These are phyloP conservation scores for Papilio xuthus DNA, from an alignment of 1,140 invertebrate genomes.

Conservation along the genomic window DNA sequence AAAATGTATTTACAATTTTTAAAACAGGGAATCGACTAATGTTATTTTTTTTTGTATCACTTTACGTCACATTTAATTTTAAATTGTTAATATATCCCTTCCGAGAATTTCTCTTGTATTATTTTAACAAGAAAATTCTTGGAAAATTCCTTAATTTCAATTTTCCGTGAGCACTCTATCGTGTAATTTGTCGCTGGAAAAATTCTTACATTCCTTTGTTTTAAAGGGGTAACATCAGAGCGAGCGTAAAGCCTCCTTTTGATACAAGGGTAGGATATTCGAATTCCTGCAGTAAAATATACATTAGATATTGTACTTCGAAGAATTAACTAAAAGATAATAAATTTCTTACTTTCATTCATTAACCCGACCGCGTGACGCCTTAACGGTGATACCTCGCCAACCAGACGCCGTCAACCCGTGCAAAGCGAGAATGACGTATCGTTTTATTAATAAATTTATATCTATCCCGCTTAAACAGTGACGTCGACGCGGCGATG, in stretches of 20 bases:
- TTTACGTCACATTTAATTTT: background rate
- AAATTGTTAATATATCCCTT: background rate
- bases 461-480: too few relatives aligned
- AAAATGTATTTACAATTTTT: too few relatives aligned
- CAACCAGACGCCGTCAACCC: too few relatives aligned
- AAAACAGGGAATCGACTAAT: background rate
- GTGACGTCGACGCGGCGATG: too few relatives aligned
- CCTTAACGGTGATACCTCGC: too few relatives aligned
- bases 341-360: too few relatives aligned
- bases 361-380: too few relatives aligned
- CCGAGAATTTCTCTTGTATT: background rate
- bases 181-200: slow-evolving; percentile 11
- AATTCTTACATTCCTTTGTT: slow-evolving; percentile 6
- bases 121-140: background rate
- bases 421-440: too few relatives aligned
- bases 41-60: background rate
- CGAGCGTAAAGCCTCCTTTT: background rate
- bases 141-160: slow-evolving; percentile 1
- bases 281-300: background rate
- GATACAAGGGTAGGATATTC: background rate
- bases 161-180: slow-evolving; percentile 15
- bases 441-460: too few relatives aligned
- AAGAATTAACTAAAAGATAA: too few relatives aligned
- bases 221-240: background rate
- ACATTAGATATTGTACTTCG: background rate